Evolutionary conservation across 1,140 invertebrate genomes (phyloP).

Genomic region (Halictus rubicundus): DNA sequence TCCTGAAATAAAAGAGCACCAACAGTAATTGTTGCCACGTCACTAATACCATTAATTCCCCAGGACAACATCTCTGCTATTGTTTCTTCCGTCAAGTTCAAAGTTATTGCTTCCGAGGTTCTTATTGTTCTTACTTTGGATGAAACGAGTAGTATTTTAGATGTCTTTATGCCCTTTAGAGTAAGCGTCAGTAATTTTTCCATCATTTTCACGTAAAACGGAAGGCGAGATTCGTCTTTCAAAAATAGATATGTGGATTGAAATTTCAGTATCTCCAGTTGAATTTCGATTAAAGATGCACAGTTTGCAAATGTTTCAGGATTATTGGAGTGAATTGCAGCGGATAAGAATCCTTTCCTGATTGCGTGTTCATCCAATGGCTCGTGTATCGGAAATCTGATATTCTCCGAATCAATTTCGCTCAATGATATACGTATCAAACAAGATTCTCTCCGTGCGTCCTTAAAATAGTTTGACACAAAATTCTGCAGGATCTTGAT

Average conservation of each 20-base stretch:
- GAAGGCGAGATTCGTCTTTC: slow-evolving; percentile 1
- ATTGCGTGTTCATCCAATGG: background rate
- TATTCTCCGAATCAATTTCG: too few relatives aligned
- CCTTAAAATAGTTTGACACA: background rate
- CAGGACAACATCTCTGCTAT: slow-evolving; percentile 72
- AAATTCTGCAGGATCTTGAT: background rate
- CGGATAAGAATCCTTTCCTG: background rate
- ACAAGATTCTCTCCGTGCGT: background rate
- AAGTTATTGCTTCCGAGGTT: slow-evolving; percentile 47
- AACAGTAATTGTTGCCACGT: slow-evolving; percentile 81
- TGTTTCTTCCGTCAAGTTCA: slow-evolving; percentile 3
- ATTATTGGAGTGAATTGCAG: background rate
- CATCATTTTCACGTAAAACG: background rate
- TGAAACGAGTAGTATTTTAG: too few relatives aligned
- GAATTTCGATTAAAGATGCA: background rate
- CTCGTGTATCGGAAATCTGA: too few relatives aligned
- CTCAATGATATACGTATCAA: background rate
- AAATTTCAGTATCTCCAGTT: background rate
- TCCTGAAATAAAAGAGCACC: slow-evolving; percentile 82
- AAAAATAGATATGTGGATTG: slow-evolving; percentile 4
- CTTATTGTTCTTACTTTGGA: slow-evolving; percentile 35
- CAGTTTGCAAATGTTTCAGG: background rate
- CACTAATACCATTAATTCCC: slow-evolving; percentile 80
- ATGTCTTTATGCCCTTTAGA: too few relatives aligned
- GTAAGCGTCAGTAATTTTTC: too few relatives aligned